Evolutionary conservation across 2,113 vertebrate genomes (phyloP), one percentile per base, ranked within the genome.

Genomic region (Notiomystis cincta): DNA sequence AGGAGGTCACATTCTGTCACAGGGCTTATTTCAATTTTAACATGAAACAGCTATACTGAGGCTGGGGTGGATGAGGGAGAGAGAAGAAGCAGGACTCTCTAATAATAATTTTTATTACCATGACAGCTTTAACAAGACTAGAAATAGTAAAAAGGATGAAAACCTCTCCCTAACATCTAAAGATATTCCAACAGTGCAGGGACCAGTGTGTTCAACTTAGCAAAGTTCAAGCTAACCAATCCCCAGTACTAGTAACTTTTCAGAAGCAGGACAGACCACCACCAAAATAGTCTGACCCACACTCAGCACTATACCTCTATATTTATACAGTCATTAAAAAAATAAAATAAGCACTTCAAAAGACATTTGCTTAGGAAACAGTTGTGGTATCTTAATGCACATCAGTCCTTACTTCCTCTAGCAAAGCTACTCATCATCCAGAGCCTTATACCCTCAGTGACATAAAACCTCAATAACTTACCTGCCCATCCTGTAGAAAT

Each of bases 361-460:
- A 56, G 7, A 27, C 13, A 82, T 0, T 64, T 42, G 0, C 47
- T 66, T 42, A 42, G n/a, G 21, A 91, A 78, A 64, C n/a, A 79
- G 3, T 4, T 64, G 17, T 28, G 2, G 11, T 14, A 82, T 12
- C 51, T 60, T 33, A 70, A 71, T 2, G 2, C 2, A 25, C 10
- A 78, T 54, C n/a, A 84, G 9, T 13, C 10, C 5, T 24, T 45
- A 33, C 47, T 21, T 75, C 13, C 9, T 28, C 31, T 44, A 17
- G 33, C 13, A 8, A 54, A 67, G 9, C 22, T 57, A 66, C 38
- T 54, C 37, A 89, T 23, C 21, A 23, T 18, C 8, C 19, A 87
- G 17, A 77, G 7, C 11, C 48, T 3, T 0, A 11, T 11, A 60
- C 5, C 5, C 19, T 48, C 31, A 58, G 7, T 2, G 0, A 40